Base-by-base conservation (phyloP, 2,113 vertebrate species). In the Microtus oregoni region DNA sequence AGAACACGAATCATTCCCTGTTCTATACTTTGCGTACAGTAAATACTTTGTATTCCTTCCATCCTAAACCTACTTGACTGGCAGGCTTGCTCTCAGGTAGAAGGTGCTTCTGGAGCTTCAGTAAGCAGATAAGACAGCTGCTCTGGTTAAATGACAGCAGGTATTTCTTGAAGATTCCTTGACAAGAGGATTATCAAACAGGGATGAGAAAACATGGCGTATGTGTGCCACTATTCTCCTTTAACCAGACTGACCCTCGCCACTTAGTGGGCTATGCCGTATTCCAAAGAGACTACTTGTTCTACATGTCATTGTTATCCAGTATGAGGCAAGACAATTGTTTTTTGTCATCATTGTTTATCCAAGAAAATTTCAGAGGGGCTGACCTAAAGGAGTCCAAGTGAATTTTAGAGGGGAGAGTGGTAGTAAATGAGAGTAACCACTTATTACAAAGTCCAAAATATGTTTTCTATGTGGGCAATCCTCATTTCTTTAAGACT, bases 211-310 rank as follows among this genome's bases (percentile, higher is more conserved):
- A 92, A 86, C 47, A 44, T 41, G 15, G 58, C 6, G 58, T 7
- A 58, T 58, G 58, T 58, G 58, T 58, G 58, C 6, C 28, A 92
- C 26, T 93, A 5, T 86, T 91, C 96, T 81, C 65, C 70, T 94
- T 93, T 89, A 93, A 93, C 14, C 35, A 90, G 41, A 63, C 14
- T 85, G 52, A 89, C 10, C 28, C 85, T 90, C 20, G 90, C 8
- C 86, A 68, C 4, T 88, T 90, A 87, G 75, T 76, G 55, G 41
- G 24, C 30, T 81, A 91, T 83, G 76, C 30, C 9, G 11, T 77
- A 76, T 76, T 89, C 86, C 79, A 94, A 91, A 91, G 78, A 83
- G 35, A 96, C 76, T 73, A 90, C n/a, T 81, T 96, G 38, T 61
- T 95, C 90, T 86, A 73, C 14, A 50, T 38, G 38, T 26, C 44